Base-by-base conservation (phyloP, 2,888 invertebrate genomes). In the Oasisia sp. region DNA sequence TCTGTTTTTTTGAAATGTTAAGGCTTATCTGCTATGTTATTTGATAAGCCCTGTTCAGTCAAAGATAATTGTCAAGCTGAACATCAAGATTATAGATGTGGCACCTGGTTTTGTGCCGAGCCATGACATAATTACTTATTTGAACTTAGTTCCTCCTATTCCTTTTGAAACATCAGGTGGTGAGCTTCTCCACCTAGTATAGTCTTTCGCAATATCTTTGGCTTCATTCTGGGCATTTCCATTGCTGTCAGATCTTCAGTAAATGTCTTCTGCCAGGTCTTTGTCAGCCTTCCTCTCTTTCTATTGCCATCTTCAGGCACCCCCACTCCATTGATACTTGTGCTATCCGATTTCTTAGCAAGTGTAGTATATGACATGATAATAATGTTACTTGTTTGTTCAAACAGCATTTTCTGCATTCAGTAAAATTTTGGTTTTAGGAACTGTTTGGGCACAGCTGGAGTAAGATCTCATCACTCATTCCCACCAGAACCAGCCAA, bases 381-480 rank as follows among this genome's bases (percentile, higher is more conserved):
- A n/a, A n/a, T n/a, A n/a, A 19, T 58, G 27, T 9, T 19, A 74
- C 74, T 7, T 27, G 74, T n/a, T n/a, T 74, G 27, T 14, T 19
- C 27, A 74, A 74, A 74, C 74, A 50, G 9, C 50, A 8, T 50
- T 38, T 38, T 38, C 38, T 38, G 38, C 38, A 38, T 38, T 38
- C 38, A 38, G 38, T 38, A 38, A 38, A 38, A 50, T 74, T 5
- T 74, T 27, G 1, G 19, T 74, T 74, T 74, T 74, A 90, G 90
- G 90, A 90, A n/a, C 12, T 90, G 38, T 44, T 44, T 90, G 90
- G 90, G 14, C 90, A 90, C 44, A 90, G 44, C 19, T 90, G 90
- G 90, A 44, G 38, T 90, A 90, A 90, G 32, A 90, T 90, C 90
- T 90, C 90, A 1, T 90, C 90, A 44, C 38, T 90, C 7, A 90